Conservation (phyloP, 2,113 vertebrate species). For the Nibea coibor region DNA sequence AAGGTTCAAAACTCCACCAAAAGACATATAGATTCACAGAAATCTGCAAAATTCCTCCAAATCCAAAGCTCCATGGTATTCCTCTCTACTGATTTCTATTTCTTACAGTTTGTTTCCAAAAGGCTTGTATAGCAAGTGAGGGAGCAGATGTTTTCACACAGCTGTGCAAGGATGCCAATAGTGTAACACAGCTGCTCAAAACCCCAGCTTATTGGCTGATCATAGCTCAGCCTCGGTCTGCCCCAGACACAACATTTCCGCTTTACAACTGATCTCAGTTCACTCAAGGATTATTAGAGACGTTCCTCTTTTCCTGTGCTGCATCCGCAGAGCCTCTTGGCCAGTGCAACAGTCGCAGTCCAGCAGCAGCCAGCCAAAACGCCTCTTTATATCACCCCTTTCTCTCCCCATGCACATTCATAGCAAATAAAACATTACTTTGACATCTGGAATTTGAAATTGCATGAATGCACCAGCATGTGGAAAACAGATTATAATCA, state of each 20-base stretch:
- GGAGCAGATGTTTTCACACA: slow-evolving; percentile 74
- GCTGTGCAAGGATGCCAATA: slow-evolving; percentile 58
- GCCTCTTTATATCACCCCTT: slow-evolving; percentile 25
- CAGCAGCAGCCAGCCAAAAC: slow-evolving; percentile 39
- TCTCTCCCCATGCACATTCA: slow-evolving; percentile 32
- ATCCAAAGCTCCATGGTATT: slow-evolving; percentile 31
- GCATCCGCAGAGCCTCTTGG: slow-evolving; percentile 61
- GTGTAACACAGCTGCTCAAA: slow-evolving; percentile 62
- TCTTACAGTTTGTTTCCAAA: slow-evolving; percentile 50
- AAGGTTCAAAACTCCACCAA: slow-evolving; percentile 46
- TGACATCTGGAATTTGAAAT: slow-evolving; percentile 79
- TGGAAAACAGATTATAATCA: slow-evolving; percentile 68
- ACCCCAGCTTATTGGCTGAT: slow-evolving; percentile 54
- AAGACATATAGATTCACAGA: slow-evolving; percentile 10
- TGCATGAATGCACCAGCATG: slow-evolving; percentile 66
- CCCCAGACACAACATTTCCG: slow-evolving; percentile 70
- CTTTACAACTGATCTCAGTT: slow-evolving; percentile 67
- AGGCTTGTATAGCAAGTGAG: slow-evolving; percentile 49
- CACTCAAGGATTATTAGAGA: slow-evolving; percentile 51
- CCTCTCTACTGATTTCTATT: slow-evolving; percentile 32
- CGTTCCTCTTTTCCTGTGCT: slow-evolving; percentile 57
- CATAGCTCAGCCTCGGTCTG: slow-evolving; percentile 39
- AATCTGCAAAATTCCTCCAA: slow-evolving; percentile 32
- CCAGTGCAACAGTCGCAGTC: slow-evolving; percentile 22
- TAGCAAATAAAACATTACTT: slow-evolving; percentile 51